Evolutionary conservation across 2,888 invertebrate genomes (phyloP).

Genomic region (Eurytoma californica): DNA sequence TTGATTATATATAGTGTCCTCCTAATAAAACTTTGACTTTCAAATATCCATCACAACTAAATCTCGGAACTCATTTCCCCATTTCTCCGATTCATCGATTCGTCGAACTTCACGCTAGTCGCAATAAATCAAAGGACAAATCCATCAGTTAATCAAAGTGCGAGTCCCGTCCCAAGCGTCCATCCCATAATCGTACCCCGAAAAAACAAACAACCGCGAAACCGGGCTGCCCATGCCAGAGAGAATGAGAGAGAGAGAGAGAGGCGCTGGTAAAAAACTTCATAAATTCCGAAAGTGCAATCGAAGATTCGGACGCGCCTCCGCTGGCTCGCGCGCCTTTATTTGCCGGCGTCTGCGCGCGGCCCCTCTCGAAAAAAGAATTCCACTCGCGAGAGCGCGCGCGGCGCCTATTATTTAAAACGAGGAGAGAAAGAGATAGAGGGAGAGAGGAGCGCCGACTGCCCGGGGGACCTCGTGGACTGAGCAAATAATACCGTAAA

Average conservation of each 20-base stretch:
- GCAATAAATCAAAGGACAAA: no score
- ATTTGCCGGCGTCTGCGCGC: slow-evolving; percentile 48
- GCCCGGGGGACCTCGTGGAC: slow-evolving; percentile 27
- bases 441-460: not conserved
- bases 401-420: slow-evolving; percentile 56
- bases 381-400: slow-evolving; percentile 1
- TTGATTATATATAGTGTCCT: no score
- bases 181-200: not conserved
- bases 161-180: no score
- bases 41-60: no score
- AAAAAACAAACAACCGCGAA: not conserved
- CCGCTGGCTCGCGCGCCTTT: slow-evolving; percentile 42
- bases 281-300: slow-evolving; percentile 50
- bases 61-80: no score
- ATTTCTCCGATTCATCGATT: no score
- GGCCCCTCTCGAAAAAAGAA: slow-evolving; percentile 9
- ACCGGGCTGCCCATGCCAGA: not conserved
- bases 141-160: no score
- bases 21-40: no score
- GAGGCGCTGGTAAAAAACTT: slow-evolving; percentile 3
- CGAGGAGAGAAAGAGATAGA: slow-evolving; percentile 18
- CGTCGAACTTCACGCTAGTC: no score
- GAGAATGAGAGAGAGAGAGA: not conserved
- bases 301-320: slow-evolving; percentile 35
- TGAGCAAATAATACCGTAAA: slow-evolving; percentile 55